Conservation (phyloP, 2,888 invertebrate species). For the Cheilosia pagana region DNA sequence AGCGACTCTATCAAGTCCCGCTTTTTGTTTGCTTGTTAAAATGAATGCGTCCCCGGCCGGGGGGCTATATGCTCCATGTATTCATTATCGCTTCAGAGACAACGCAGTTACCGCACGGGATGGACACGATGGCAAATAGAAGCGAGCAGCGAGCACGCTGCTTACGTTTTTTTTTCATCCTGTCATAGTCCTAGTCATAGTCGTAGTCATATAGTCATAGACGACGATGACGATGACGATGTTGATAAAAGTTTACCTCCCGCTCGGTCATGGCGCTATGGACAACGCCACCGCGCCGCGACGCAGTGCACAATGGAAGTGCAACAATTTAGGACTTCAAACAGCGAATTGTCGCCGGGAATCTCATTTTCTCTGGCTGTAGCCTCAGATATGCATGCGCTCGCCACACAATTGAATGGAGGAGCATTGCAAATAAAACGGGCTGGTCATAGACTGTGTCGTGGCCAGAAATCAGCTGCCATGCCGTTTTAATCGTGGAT, state of each 20-base stretch:
- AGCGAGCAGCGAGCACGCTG: slow-evolving; percentile 16
- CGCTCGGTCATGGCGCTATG: slow-evolving; percentile 34
- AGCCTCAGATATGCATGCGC: neutral
- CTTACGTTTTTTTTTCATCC: neutral
- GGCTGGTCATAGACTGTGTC: neutral
- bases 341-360: slow-evolving; percentile 63
- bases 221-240: neutral
- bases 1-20: slow-evolving; percentile 56
- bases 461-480: slow-evolving; percentile 11
- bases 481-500: slow-evolving; percentile 7
- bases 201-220: too few relatives aligned
- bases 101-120: slow-evolving; percentile 46
- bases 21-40: slow-evolving; percentile 66
- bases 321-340: slow-evolving; percentile 60
- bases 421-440: slow-evolving; percentile 36
- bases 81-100: slow-evolving; percentile 66
- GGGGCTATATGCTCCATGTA: slow-evolving; percentile 39
- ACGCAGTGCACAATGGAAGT: slow-evolving; percentile 40
- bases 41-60: slow-evolving; percentile 56
- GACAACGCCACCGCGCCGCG: neutral
- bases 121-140: slow-evolving; percentile 64
- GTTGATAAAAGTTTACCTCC: slow-evolving; percentile 54
- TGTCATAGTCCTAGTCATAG: too few relatives aligned
- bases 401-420: slow-evolving; percentile 43
- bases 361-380: slow-evolving; percentile 51